Evolutionary conservation across 2,888 invertebrate genomes (phyloP).

Genomic region (Apeira syringaria): DNA sequence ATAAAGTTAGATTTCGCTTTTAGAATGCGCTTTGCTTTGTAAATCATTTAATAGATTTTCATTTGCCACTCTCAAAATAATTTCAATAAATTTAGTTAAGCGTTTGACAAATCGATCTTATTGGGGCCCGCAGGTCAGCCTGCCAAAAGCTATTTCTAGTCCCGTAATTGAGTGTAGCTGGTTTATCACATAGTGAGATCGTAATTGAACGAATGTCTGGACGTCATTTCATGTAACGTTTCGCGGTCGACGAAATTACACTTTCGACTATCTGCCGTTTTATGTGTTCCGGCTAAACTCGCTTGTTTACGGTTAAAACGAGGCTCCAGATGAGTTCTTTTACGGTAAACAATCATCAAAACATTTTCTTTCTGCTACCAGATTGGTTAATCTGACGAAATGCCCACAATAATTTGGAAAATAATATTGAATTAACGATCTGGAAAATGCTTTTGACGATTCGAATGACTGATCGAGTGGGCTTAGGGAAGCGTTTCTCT

Average conservation of each 20-base stretch:
- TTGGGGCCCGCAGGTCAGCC: not conserved
- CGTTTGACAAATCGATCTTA: too few species aligned
- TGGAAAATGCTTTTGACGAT: not conserved
- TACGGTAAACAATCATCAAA: conserved; percentile 20
- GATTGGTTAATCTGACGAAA: conserved; percentile 16
- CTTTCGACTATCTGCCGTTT: conserved; percentile 16
- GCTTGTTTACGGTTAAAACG: conserved; percentile 33
- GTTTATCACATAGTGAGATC: conserved; percentile 21
- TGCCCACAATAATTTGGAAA: conserved; percentile 3
- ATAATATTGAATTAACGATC: conserved; percentile 2
- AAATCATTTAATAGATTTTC: too few species aligned
- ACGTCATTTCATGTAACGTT: conserved; percentile 14
- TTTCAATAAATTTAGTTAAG: too few species aligned
- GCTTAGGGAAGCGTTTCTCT: conserved; percentile 1
- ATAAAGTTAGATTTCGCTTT: too few species aligned
- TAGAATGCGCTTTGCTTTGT: too few species aligned
- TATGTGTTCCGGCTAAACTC: conserved; percentile 19
- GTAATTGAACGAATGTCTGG: conserved; percentile 25
- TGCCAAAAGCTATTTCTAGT: not conserved
- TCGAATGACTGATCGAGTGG: not conserved
- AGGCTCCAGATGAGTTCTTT: conserved; percentile 25
- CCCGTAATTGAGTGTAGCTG: conserved; percentile 1
- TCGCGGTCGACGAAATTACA: conserved; percentile 22
- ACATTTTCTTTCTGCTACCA: conserved; percentile 23
- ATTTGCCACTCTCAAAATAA: too few species aligned